Conservation (phyloP, 2,888 invertebrate genomes). For the Tubulanus polymorphus region DNA sequence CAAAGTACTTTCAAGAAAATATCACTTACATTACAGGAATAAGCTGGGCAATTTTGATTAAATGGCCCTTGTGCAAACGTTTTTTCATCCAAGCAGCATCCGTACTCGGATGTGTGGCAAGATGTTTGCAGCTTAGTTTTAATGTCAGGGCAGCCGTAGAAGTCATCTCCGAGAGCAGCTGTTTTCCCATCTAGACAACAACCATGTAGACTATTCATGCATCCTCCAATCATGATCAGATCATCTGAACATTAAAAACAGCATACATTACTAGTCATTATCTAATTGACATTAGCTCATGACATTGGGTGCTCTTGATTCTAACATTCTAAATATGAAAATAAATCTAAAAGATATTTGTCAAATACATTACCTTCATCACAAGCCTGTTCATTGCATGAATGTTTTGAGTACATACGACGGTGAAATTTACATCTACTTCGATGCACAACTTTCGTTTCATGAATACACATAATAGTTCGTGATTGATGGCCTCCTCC, state of each 20-base stretch:
- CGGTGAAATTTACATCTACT: neutral
- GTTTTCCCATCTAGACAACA: slow-evolving; percentile 82
- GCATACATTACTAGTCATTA: neutral
- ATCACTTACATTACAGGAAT: slow-evolving; percentile 20
- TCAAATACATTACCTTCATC: neutral
- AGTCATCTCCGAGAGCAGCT: slow-evolving; percentile 76
- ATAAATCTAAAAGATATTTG: no score
- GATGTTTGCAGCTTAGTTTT: neutral
- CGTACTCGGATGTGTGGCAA: slow-evolving; percentile 68
- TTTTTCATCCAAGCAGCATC: slow-evolving; percentile 79
- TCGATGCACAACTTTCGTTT: neutral
- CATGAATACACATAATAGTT: neutral
- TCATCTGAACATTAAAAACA: neutral
- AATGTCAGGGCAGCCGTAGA: slow-evolving; percentile 66
- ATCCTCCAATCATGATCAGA: neutral
- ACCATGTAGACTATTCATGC: slow-evolving; percentile 59
- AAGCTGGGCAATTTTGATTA: neutral
- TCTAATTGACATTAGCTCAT: no score
- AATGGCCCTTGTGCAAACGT: slow-evolving; percentile 62
- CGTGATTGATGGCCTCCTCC: neutral
- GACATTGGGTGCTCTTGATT: no score
- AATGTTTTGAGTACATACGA: neutral
- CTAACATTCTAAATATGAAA: no score
- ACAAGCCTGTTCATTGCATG: neutral
- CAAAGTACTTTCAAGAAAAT: neutral